A percentile compares a stretch with the other conserved stretches of the same genome.
phyloP scores from a whole-genome alignment of 2,888 invertebrate genomes.

The Melanotus villosus region DNA sequence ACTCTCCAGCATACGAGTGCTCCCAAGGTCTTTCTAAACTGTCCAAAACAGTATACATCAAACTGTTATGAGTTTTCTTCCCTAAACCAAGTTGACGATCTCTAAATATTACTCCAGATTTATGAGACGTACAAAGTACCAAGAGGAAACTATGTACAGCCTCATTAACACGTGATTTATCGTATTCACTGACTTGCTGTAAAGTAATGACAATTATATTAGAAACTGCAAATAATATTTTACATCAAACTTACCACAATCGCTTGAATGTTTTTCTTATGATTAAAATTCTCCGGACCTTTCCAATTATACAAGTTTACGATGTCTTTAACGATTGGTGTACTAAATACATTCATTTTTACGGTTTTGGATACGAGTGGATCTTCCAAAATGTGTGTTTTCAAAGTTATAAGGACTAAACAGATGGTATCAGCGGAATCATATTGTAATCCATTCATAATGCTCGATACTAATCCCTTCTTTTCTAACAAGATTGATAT shows the following conservation, averaged over 20 bases:
- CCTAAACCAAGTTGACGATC: slow-evolving; percentile 77
- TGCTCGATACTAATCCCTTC: slow-evolving; percentile 74
- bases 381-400: slow-evolving; percentile 79
- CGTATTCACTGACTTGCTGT: slow-evolving; percentile 63
- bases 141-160: slow-evolving; percentile 79
- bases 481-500: slow-evolving; percentile 81
- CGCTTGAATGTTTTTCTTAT: slow-evolving; percentile 58
- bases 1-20: slow-evolving; percentile 75
- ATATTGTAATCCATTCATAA: slow-evolving; percentile 76
- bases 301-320: slow-evolving; percentile 83
- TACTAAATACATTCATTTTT: slow-evolving; percentile 81
- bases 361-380: slow-evolving; percentile 78
- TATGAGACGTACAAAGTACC: slow-evolving; percentile 82
- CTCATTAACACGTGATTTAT: slow-evolving; percentile 71
- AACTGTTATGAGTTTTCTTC: slow-evolving; percentile 72
- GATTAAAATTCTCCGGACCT: slow-evolving; percentile 74
- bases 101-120: slow-evolving; percentile 83
- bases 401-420: slow-evolving; percentile 78
- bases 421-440: slow-evolving; percentile 79
- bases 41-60: slow-evolving; percentile 76
- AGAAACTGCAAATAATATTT: background rate
- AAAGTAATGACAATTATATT: slow-evolving; percentile 34
- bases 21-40: slow-evolving; percentile 80
- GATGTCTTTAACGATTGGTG: slow-evolving; percentile 77
- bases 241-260: background rate